Base-by-base conservation (phyloP, 1,140 invertebrate genomes). In the Triops cancriformis region DNA sequence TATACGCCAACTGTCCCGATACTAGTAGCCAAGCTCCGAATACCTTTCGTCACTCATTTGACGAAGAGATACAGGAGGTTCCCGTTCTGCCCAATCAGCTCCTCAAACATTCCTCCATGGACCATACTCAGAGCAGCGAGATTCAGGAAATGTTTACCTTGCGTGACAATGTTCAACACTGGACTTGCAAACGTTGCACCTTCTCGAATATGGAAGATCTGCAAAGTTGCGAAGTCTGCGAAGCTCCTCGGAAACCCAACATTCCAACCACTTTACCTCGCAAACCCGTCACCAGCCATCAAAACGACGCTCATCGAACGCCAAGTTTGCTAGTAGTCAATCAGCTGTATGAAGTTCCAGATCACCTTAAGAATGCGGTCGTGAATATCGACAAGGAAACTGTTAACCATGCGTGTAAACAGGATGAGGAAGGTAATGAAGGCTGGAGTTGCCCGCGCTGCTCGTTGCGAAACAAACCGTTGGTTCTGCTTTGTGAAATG, bases 181-280 rank as follows among this genome's bases (percentile, higher is more conserved):
- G 89, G 89, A 86, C 86, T 74, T 90, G 89, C 80, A 85, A 86
- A 76, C 85, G 87, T 78, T 90, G 89, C 79, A 89, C 88, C 4
- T 83, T 89, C 23, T 85, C 88, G 73, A 90, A 90, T 82, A 79
- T 83, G 37, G 82, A 84, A 14, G 83, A 84, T 72, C 81, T 85
- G 73, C 85, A 86, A 41, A 84, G 87, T 27, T 91, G 90, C 82
- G 89, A 90, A 77, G 88, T 89, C 0, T 91, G 89, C 80, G 89
- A 90, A 80, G 86, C 89, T 0, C 89, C 89, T 14, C 78, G 76
- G 42, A 75, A 78, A 43, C 79, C 80, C 11, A 81, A 82, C 79
- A 82, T 82, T 79, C 82, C 82, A 18, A 81, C 81, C 27, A 82
- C 82, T 27, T 74, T 83, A 43, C 80, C 82, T 27, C 75, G 81